phyloP scores from a whole-genome alignment of 1,140 invertebrate genomes.

The Periplaneta americana region DNA sequence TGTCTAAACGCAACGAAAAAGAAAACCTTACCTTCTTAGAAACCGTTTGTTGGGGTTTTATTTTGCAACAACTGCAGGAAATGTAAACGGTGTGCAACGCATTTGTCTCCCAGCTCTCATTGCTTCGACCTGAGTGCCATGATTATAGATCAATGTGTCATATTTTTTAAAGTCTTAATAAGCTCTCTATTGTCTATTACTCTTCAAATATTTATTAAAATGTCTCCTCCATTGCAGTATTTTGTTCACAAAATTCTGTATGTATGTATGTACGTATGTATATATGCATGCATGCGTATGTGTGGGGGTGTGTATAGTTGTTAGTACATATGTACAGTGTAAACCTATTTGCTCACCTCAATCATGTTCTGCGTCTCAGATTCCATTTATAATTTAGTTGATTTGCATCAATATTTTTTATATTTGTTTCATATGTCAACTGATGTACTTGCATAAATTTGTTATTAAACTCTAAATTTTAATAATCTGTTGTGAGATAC shows the following conservation, averaged over 20 bases:
- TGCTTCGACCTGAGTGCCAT: not conserved
- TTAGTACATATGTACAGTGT: not conserved
- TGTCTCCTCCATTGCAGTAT: too few species aligned
- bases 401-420: not conserved
- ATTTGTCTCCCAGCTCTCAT: not conserved
- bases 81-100: too few species aligned
- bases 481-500: not conserved
- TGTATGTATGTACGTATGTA: too few species aligned
- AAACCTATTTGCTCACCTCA: not conserved
- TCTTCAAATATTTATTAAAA: too few species aligned
- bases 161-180: too few species aligned
- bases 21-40: too few species aligned
- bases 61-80: too few species aligned
- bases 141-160: too few species aligned
- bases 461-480: not conserved
- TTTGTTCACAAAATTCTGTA: too few species aligned
- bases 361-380: not conserved
- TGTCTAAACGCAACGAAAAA: too few species aligned
- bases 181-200: too few species aligned
- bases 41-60: too few species aligned
- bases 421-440: not conserved
- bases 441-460: not conserved
- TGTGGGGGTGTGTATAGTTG: not conserved
- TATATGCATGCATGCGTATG: not conserved
- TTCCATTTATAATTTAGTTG: not conserved